Percentiles rank a stretch among this genome's conserved stretches.
These are phyloP conservation scores for Brienomyrus brachyistius DNA, from an alignment of 2,113 vertebrate species.

Conservation along the genomic window DNA sequence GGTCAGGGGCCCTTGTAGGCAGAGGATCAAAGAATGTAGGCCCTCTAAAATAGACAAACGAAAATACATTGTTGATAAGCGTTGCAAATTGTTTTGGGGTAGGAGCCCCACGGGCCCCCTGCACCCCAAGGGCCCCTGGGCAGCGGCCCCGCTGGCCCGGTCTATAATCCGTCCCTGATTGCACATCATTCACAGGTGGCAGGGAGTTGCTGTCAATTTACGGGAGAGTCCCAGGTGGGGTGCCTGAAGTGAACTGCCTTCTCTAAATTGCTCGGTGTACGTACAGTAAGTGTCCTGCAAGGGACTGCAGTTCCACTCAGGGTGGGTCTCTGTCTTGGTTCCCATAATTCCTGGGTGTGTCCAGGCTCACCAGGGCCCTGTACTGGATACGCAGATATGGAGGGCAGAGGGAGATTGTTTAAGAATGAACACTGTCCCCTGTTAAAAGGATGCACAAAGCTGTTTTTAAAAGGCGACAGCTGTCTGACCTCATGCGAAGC, in stretches of 20 bases:
- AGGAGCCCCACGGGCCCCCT: too few relatives aligned
- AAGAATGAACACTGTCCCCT: not conserved
- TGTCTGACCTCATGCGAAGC: not conserved
- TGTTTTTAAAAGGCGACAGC: not conserved
- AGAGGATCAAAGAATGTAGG: too few relatives aligned
- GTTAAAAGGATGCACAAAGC: not conserved
- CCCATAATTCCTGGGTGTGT: not conserved
- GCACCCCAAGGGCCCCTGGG: too few relatives aligned
- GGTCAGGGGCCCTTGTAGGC: too few relatives aligned
- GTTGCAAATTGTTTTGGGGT: too few relatives aligned
- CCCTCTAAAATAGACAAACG: too few relatives aligned
- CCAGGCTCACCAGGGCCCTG: not conserved
- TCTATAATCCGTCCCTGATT: too few relatives aligned
- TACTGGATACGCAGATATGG: not conserved
- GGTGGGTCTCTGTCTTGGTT: not conserved
- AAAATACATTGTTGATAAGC: too few relatives aligned
- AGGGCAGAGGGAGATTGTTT: not conserved
- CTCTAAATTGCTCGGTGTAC: not conserved
- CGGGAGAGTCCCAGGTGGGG: not conserved
- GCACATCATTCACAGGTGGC: not conserved
- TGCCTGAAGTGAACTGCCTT: not conserved
- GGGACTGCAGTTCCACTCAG: not conserved
- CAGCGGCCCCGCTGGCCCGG: too few relatives aligned
- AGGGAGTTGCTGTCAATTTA: not conserved
- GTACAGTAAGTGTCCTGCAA: not conserved